These are phyloP conservation scores for Acheta domesticus DNA, from an alignment of 2,888 invertebrate species.

Conservation along the genomic window DNA sequence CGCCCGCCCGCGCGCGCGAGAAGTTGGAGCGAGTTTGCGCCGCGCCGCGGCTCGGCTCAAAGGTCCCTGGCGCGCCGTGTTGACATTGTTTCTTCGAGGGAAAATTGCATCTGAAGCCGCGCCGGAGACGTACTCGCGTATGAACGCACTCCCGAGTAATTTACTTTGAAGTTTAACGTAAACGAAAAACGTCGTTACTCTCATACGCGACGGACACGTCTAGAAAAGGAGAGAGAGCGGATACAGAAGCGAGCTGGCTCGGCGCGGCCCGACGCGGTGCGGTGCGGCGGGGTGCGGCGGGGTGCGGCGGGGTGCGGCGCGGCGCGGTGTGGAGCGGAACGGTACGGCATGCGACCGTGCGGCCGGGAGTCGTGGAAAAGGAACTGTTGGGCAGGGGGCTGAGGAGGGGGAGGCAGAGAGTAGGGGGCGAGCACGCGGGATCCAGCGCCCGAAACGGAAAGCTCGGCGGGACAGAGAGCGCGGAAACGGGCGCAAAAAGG, in stretches of 20 bases:
- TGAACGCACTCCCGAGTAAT: background rate
- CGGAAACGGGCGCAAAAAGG: background rate
- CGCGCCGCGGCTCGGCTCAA: background rate
- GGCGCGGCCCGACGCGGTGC: too few relatives aligned
- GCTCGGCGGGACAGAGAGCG: background rate
- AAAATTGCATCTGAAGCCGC: background rate
- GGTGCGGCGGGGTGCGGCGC: too few relatives aligned
- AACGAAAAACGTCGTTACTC: background rate
- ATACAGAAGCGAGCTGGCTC: background rate
- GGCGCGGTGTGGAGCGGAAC: too few relatives aligned
- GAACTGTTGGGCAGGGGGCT: too few relatives aligned
- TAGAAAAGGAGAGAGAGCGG: background rate
- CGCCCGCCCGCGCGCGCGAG: background rate
- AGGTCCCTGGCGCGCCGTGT: background rate
- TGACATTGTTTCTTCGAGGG: constrained; percentile 1
- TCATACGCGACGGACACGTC: background rate
- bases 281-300: too few relatives aligned
- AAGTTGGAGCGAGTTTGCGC: background rate
- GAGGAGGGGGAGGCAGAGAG: too few relatives aligned
- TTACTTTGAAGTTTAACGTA: background rate
- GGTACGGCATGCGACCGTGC: too few relatives aligned
- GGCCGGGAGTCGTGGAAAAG: too few relatives aligned
- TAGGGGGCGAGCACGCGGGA: too few relatives aligned
- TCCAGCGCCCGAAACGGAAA: too few relatives aligned
- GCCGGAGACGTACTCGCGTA: background rate